phyloP scores from a whole-genome alignment of 2,797 vertebrate species.

The Micrastur ruficollis region DNA sequence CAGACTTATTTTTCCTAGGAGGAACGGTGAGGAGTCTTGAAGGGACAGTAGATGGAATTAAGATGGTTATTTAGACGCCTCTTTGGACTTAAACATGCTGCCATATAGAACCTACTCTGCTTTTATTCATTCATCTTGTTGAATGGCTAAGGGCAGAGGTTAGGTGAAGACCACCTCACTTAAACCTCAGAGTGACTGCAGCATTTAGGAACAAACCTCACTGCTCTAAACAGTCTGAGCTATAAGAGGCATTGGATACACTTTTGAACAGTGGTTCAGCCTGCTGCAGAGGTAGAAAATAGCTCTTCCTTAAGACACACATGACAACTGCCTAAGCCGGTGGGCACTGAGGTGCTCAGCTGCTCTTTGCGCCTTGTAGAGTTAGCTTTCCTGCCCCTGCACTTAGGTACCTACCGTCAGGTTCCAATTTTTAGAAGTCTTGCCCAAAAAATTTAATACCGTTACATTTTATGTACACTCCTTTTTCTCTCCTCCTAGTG shows the following conservation, averaged over 20 bases:
- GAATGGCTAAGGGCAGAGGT: background rate
- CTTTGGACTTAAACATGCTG: background rate
- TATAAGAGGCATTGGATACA: background rate
- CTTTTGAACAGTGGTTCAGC: background rate
- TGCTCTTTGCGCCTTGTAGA: background rate
- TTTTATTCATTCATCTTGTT: background rate
- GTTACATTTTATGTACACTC: background rate
- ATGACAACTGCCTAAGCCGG: accelerated
- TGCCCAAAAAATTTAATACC: background rate
- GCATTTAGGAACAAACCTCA: background rate
- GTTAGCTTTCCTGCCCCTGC: background rate
- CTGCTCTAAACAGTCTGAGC: background rate
- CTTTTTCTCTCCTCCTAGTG: background rate
- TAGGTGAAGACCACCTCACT: background rate
- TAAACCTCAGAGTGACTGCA: background rate
- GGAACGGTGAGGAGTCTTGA: background rate
- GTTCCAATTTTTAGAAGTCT: background rate
- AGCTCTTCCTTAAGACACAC: background rate
- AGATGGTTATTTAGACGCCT: background rate
- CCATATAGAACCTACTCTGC: background rate
- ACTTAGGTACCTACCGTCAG: background rate
- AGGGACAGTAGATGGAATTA: background rate
- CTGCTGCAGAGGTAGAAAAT: background rate
- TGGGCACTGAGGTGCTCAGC: background rate
- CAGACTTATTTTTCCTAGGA: background rate